phyloP scores from a whole-genome alignment of 64 coral and sea anemone species.

The Astreopora myriophthalma region DNA sequence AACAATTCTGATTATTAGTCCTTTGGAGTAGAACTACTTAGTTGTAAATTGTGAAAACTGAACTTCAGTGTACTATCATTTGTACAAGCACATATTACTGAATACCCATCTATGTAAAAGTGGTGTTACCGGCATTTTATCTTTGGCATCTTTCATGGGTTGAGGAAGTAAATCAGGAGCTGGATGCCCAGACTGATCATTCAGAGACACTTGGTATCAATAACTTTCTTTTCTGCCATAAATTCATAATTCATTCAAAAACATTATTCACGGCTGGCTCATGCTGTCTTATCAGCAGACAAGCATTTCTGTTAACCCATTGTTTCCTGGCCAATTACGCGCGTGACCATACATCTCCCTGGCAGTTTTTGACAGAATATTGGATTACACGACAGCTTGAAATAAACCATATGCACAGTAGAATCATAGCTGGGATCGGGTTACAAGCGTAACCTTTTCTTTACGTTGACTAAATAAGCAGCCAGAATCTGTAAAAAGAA shows the following conservation, averaged over 20 bases:
- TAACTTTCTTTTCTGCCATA: conserved; percentile 35
- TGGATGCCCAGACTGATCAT: conserved; percentile 46
- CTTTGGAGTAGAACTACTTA: conserved; percentile 42
- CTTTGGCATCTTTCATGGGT: conserved; percentile 64
- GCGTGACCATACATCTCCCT: too few relatives aligned
- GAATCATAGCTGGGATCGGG: too few relatives aligned
- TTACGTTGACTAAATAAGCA: too few relatives aligned
- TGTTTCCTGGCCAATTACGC: too few relatives aligned
- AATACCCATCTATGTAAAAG: conserved; percentile 24
- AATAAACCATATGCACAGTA: too few relatives aligned
- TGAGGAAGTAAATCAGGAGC: conserved; percentile 56
- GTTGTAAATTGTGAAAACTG: conserved; percentile 31
- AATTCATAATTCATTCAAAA: conserved; percentile 40
- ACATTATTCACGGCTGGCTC: conserved; percentile 28
- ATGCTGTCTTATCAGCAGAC: conserved; percentile 27
- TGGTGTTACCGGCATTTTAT: conserved; percentile 25
- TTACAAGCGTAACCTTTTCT: too few relatives aligned
- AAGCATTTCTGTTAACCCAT: conserved; percentile 40
- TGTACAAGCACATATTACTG: conserved; percentile 22
- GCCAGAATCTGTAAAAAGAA: too few relatives aligned
- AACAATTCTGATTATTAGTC: conserved; percentile 38
- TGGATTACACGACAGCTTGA: too few relatives aligned
- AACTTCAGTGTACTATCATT: conserved; percentile 42
- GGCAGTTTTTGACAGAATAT: too few relatives aligned
- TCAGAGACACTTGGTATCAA: conserved; percentile 63